These are phyloP conservation scores for Oreotrochilus melanogaster DNA, from an alignment of 2,113 vertebrate genomes.

Conservation along the genomic window DNA sequence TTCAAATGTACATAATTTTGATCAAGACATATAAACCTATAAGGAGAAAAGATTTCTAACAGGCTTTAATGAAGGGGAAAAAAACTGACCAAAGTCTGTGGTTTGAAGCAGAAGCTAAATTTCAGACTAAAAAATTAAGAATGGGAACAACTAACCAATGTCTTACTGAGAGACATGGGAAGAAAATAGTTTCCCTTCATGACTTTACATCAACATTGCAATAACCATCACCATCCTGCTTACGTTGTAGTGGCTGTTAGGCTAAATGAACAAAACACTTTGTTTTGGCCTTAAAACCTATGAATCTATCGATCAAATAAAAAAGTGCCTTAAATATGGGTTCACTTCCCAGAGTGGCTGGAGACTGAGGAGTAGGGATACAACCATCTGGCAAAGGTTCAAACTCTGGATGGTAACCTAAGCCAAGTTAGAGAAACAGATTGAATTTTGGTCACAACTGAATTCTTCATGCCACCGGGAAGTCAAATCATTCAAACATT, in stretches of 20 bases:
- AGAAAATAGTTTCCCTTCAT: neutral
- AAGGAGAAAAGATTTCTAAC: neutral
- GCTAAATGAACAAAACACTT: neutral
- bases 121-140: constrained; percentile 19
- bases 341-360: neutral
- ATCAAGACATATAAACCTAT: neutral
- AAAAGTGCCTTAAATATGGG: neutral
- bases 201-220: neutral
- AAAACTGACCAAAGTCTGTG: neutral
- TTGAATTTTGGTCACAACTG: neutral
- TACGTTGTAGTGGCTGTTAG: neutral
- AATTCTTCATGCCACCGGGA: neutral
- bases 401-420: neutral
- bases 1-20: neutral
- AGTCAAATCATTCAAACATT: neutral
- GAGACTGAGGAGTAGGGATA: neutral
- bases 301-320: neutral
- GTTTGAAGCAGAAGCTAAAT: neutral
- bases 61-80: neutral
- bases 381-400: neutral
- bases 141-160: neutral
- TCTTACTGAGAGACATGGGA: neutral
- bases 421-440: neutral
- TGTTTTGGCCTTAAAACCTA: neutral
- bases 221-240: neutral